phyloP scores from a whole-genome alignment of 2,113 vertebrate genomes.

The Aspiorhynchus laticeps region DNA sequence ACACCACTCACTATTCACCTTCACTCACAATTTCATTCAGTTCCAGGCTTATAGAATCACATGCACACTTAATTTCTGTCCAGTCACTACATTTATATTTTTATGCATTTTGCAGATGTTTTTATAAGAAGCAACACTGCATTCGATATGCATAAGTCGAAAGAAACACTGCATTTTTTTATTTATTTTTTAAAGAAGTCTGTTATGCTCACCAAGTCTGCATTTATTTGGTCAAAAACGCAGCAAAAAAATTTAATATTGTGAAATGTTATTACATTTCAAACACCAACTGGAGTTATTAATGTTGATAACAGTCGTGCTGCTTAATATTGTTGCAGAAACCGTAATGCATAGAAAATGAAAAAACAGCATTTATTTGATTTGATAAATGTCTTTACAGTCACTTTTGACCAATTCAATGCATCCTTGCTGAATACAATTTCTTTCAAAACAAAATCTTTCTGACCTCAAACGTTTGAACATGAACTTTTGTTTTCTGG shows the following conservation, averaged over 20 bases:
- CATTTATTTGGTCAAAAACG: neutral
- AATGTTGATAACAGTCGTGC: neutral
- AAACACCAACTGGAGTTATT: neutral
- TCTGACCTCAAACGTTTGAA: neutral
- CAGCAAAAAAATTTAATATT: neutral
- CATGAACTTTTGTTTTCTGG: neutral
- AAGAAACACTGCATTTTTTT: neutral
- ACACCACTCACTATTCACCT: neutral
- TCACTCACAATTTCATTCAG: neutral
- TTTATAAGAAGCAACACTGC: neutral
- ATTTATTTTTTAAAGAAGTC: no score
- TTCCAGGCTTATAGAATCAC: neutral
- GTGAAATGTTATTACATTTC: neutral
- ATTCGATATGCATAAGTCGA: neutral
- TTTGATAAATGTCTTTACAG: neutral
- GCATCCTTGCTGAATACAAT: neutral
- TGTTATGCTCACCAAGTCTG: neutral
- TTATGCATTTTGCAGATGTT: neutral
- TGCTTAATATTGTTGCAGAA: neutral
- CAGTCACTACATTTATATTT: neutral
- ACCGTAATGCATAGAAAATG: neutral
- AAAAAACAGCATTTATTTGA: neutral
- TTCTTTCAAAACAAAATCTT: slow-evolving; percentile 14
- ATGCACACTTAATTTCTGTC: neutral
- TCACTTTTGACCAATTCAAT: neutral